These are phyloP conservation scores for Dolichopus griseipennis DNA, from an alignment of 2,888 invertebrate genomes.

Conservation along the genomic window DNA sequence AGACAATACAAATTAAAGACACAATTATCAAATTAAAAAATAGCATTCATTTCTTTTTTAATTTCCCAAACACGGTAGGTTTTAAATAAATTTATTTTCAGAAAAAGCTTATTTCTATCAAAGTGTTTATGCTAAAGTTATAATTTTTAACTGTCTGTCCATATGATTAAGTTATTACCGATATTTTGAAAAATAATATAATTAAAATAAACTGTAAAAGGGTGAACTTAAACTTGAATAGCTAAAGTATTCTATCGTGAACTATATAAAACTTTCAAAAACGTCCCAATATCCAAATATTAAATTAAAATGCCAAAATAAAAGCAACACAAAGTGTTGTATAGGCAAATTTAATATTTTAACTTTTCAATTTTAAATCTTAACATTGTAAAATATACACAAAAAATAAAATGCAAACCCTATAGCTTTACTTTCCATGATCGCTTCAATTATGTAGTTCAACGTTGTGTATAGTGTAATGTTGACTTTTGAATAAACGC, in stretches of 20 bases:
- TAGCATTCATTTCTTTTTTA: too few species aligned
- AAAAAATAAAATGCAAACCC: not conserved
- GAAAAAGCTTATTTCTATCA: too few species aligned
- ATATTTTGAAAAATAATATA: not conserved
- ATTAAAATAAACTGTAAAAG: not conserved
- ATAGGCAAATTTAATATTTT: not conserved
- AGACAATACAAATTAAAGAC: too few species aligned
- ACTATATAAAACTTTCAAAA: not conserved
- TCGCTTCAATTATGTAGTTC: not conserved
- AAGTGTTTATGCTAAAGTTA: too few species aligned
- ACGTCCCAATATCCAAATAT: not conserved
- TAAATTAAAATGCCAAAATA: not conserved
- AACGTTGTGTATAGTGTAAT: not conserved
- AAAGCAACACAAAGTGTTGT: not conserved
- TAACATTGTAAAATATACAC: not conserved
- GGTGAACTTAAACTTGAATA: not conserved
- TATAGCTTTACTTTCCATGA: not conserved
- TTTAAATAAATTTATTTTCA: too few species aligned
- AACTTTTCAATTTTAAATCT: not conserved
- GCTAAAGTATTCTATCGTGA: not conserved
- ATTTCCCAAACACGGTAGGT: too few species aligned
- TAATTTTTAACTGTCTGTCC: too few species aligned
- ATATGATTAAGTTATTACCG: too few species aligned
- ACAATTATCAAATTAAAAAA: too few species aligned
- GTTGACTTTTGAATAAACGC: slow-evolving; percentile 7